A percentile compares a stretch with the other conserved stretches of the same genome.
These are phyloP conservation scores for Siderastrea siderea DNA, from an alignment of 92 coral and sea anemone genomes.

Conservation along the genomic window DNA sequence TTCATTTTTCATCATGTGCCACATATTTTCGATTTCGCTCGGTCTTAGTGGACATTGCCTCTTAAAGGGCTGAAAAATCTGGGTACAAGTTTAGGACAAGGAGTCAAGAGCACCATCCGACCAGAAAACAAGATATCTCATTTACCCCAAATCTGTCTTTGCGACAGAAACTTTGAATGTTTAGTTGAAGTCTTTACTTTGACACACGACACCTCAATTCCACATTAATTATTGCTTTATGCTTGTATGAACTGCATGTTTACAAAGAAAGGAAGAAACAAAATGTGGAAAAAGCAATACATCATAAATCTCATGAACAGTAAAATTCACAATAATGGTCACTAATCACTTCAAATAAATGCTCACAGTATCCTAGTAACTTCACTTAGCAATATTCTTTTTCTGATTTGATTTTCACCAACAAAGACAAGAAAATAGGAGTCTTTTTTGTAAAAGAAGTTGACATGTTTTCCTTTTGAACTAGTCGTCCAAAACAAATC, in stretches of 20 bases:
- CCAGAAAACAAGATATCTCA: no score
- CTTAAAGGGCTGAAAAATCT: no score
- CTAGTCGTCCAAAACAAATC: neutral
- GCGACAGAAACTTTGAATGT: no score
- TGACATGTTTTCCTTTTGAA: neutral
- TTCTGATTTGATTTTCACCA: neutral
- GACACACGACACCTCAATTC: no score
- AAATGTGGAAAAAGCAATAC: neutral
- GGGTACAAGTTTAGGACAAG: no score
- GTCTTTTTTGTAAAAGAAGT: neutral
- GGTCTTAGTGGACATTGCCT: no score
- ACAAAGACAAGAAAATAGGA: neutral
- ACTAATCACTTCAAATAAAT: neutral
- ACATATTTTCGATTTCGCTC: no score
- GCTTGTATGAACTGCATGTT: neutral
- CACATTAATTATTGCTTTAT: no score
- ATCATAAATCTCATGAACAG: neutral
- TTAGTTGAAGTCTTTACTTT: no score
- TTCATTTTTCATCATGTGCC: no score
- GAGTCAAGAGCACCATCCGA: no score
- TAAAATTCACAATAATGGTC: neutral
- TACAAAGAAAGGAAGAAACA: neutral
- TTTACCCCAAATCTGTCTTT: no score
- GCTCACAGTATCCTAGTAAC: conserved; percentile 1
- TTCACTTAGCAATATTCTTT: neutral